Base-by-base conservation (phyloP, 2,888 invertebrate species). In the Chymomyza caudatula region DNA sequence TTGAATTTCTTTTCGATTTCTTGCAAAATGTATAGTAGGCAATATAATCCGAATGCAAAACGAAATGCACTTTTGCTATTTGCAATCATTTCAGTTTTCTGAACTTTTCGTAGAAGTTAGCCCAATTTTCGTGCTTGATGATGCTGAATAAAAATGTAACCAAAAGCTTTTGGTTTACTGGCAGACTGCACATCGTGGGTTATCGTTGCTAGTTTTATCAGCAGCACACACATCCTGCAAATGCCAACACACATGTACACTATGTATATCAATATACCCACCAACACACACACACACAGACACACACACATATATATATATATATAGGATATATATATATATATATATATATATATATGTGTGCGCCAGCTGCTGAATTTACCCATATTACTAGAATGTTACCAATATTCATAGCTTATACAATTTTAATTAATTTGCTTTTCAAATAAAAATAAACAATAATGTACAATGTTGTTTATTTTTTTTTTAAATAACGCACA, bases 381-480 rank as follows among this genome's bases (percentile, higher is more conserved):
- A 13, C 13, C 17, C 11, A 13, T 13, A n/a, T 47, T 47, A 47
- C 15, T 17, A 13, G 2, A 15, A 47, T 15, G 6, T 47, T 15
- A 17, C 4, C 44, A 47, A 17, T 17, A 17, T 17, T 58, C 42
- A 47, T 52, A 23, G 55, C 59, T 43, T 69, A 68, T 79, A 65
- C 71, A 77, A 77, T 56, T 82, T 82, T 71, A 60, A 79, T 73
- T 82, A 85, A 73, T 79, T 79, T 73, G 49, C 44, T 64, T 71
- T 52, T 56, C 37, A 54, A 17, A 59, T 65, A 22, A 68, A 67
- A 67, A 63, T 49, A 53, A 71, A 65, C 54, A 42, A 47, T 19
- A 47, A 52, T 3, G 5, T 4, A 11, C 29, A 29, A 11, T 5
- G 29, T 29, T 29, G 29, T 5, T 29, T 29, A 8, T 8, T 25